phyloP scores from a whole-genome alignment of 2,797 vertebrate genomes.

The Chromis chromis region DNA sequence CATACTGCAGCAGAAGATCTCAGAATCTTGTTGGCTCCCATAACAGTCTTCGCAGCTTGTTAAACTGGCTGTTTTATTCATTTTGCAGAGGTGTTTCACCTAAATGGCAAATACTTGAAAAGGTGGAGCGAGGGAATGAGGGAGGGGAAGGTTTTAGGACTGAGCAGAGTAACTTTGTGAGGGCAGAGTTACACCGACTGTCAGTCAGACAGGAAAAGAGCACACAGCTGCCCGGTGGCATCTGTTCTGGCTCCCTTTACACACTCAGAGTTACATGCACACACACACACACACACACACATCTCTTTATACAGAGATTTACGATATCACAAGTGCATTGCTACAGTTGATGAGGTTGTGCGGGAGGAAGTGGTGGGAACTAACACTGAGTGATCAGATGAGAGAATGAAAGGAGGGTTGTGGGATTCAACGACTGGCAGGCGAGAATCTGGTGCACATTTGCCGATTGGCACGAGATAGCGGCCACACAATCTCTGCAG shows the following conservation, averaged over 20 bases:
- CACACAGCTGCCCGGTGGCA: slow-evolving; percentile 80
- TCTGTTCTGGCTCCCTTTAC: slow-evolving; percentile 72
- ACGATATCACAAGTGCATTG: slow-evolving; percentile 49
- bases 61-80: slow-evolving; percentile 1
- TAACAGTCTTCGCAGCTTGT: not conserved
- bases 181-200: slow-evolving; percentile 65
- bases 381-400: slow-evolving; percentile 10
- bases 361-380: slow-evolving; percentile 38
- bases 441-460: slow-evolving; percentile 34
- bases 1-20: slow-evolving; percentile 5
- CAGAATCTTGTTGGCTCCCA: not conserved
- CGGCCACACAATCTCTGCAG: slow-evolving; percentile 38
- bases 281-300: slow-evolving; percentile 19
- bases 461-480: slow-evolving; percentile 43
- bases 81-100: not conserved
- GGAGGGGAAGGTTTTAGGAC: slow-evolving; percentile 49
- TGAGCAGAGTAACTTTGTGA: slow-evolving; percentile 25
- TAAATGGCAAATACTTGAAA: slow-evolving; percentile 10
- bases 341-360: slow-evolving; percentile 23
- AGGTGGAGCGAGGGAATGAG: slow-evolving; percentile 3
- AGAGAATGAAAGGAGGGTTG: not conserved
- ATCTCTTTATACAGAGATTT: slow-evolving; percentile 67
- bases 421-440: slow-evolving; percentile 5
- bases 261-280: slow-evolving; percentile 33
- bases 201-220: slow-evolving; percentile 80